These are phyloP conservation scores for Nannobrachium achirus DNA, from an alignment of 2,113 vertebrate genomes.

Conservation along the genomic window DNA sequence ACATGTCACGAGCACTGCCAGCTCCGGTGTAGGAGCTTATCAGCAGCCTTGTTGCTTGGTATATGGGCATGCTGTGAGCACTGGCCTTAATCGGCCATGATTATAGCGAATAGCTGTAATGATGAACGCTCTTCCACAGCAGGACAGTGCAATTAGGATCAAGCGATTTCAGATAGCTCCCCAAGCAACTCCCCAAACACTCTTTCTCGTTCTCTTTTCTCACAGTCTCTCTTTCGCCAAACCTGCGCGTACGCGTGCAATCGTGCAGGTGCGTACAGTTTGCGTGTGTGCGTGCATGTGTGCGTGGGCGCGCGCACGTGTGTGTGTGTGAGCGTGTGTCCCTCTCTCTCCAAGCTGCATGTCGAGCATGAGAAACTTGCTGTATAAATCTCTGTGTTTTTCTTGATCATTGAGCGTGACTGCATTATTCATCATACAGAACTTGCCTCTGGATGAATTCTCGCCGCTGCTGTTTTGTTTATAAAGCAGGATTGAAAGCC, in stretches of 20 bases:
- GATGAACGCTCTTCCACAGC: constrained; percentile 85
- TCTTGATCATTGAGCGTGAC: constrained; percentile 38
- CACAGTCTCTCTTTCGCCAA: constrained; percentile 10
- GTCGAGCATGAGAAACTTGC: constrained; percentile 4
- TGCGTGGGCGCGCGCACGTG: background rate
- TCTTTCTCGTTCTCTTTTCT: constrained; percentile 32
- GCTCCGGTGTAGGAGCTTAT: background rate
- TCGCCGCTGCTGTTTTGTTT: constrained; percentile 29
- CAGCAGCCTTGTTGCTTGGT: constrained; percentile 18
- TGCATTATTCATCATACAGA: constrained; percentile 66
- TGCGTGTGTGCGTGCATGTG: constrained; percentile 1
- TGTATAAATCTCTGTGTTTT: constrained; percentile 29
- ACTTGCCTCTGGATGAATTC: constrained; percentile 49
- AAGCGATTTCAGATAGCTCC: constrained; percentile 83
- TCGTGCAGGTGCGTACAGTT: background rate
- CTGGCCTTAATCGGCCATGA: constrained; percentile 83
- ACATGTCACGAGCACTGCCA: constrained; percentile 4
- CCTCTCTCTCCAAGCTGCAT: background rate
- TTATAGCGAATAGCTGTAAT: constrained; percentile 88
- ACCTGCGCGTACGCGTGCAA: background rate
- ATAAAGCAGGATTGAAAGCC: constrained; percentile 5
- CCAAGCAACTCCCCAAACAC: constrained; percentile 71
- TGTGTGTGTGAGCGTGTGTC: background rate
- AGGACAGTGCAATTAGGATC: constrained; percentile 87
- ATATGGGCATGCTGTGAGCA: constrained; percentile 55